Base-by-base conservation (phyloP, 2,888 invertebrate genomes). In the Smittia sp. region DNA sequence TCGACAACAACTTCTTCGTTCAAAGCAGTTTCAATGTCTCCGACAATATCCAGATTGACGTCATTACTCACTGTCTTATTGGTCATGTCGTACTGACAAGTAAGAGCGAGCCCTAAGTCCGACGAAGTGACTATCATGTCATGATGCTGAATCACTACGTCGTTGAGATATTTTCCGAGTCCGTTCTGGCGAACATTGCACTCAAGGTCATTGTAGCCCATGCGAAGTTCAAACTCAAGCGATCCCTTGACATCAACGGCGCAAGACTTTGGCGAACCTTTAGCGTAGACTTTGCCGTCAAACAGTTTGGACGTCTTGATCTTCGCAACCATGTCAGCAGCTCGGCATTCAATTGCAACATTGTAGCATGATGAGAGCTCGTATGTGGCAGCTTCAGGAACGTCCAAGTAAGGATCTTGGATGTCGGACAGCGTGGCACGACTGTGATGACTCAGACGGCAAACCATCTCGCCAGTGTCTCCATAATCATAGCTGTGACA, bases 401-500 rank as follows among this genome's bases (percentile, higher is more conserved):
- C 93, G 81, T 93, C 93, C 78, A 94, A 85, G 83, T 94, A 94
- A 39, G 94, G 94, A 79, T 94, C 92, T 90, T 92, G 91, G 77
- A 94, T 93, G 80, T 94, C 93, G 68, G 92, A 89, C 75, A 96
- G 87, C 18, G 95, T 94, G 46, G 94, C 91, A 77, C 93, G 88
- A 69, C 94, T 92, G 81, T 96, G 94, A 84, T 96, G 96, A 77
- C 94, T 94, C 32, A 96, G 87, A 78, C 96, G 88, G 84, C 96
- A 96, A 66, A 96, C 94, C 86, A 92, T 91, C 79, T 95, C 95
- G 73, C 94, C 94, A 76, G 94, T 94, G 80, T 95, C 96, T 70
- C 94, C 94, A 81, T 92, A 94, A 81, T 96, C 96, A 82, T 94
- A 96, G 11, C 95, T 94, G 82, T 95, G 95, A 82, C 96, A 96